Conservation (phyloP, 2,113 vertebrate species). For the Candoia aspera region DNA sequence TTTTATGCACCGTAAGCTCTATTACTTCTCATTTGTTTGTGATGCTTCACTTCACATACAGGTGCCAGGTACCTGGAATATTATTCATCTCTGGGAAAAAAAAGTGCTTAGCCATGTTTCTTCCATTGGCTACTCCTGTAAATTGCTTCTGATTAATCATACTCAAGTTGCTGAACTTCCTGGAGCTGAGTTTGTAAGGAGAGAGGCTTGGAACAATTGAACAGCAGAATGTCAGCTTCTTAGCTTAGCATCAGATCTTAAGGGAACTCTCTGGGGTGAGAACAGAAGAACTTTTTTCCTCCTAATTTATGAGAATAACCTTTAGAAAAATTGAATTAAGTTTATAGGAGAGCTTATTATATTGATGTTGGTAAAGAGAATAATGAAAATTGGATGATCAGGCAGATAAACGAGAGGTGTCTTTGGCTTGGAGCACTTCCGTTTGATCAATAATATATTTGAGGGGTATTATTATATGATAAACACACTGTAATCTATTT, state of each 20-base stretch:
- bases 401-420: background rate
- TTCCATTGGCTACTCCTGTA: slow-evolving; percentile 52
- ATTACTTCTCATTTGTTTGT: slow-evolving; percentile 67
- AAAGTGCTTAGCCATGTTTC: slow-evolving; percentile 58
- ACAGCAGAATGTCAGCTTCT: accelerated
- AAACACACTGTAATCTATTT: slow-evolving; percentile 5
- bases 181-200: background rate
- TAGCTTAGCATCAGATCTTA: background rate
- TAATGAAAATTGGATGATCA: background rate
- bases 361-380: background rate
- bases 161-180: slow-evolving; percentile 41
- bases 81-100: slow-evolving; percentile 66
- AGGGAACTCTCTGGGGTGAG: background rate
- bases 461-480: background rate
- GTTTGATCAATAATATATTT: accelerated
- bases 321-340: background rate
- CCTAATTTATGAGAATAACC: background rate
- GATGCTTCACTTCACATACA: slow-evolving; percentile 64
- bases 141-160: slow-evolving; percentile 59
- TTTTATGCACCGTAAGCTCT: slow-evolving; percentile 63
- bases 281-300: background rate
- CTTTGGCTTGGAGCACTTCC: background rate
- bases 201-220: background rate
- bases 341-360: background rate
- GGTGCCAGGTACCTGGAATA: slow-evolving; percentile 54